Evolutionary conservation across 2,888 invertebrate species (phyloP), one percentile per base, ranked within the genome.

Genomic region (Papilio elwesi): DNA sequence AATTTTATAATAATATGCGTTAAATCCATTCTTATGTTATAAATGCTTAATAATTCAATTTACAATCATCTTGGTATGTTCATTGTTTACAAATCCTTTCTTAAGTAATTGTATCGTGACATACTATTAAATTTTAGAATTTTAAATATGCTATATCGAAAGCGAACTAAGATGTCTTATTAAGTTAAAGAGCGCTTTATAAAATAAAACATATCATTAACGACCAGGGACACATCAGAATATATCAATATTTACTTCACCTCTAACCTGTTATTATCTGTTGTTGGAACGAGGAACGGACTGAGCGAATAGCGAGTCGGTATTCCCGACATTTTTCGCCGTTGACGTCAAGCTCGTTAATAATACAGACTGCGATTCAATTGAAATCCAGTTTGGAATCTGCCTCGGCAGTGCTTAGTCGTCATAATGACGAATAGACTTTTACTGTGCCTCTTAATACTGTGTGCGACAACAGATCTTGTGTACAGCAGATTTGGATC

Each of bases 391-490:
- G 79, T 79, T 66, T 74, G 69, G 57, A 62, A 74, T 78, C 76
- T 81, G 80, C 80, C 81, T 77, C 77, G 82, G 79, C 49, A 75
- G 77, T 76, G 79, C 74, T 74, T 76, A 73, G 74, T 79, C 76
- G 74, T 77, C 76, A 84, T 78, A 75, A 91, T 91, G 91, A 88
- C 84, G 82, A 88, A 82, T 83, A 89, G 83, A 78, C 68, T 85
- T 78, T 79, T 90, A 84, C 85, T 90, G 83, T 86, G 87, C 80
- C 83, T 91, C 15, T 82, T 90, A 71, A 76, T 90, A 74, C 78
- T 83, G 74, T 83, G 83, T 81, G 71, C 85, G 52, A 79, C 82
- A 67, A 78, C 83, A 51, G 81, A 83, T 76, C 79, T 82, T 66
- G 83, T 87, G 78, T 83, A 87, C 78, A 71, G 79, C 59, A 77